These are phyloP conservation scores for Chrysolina americana DNA, from an alignment of 2,888 invertebrate species.

Conservation along the genomic window DNA sequence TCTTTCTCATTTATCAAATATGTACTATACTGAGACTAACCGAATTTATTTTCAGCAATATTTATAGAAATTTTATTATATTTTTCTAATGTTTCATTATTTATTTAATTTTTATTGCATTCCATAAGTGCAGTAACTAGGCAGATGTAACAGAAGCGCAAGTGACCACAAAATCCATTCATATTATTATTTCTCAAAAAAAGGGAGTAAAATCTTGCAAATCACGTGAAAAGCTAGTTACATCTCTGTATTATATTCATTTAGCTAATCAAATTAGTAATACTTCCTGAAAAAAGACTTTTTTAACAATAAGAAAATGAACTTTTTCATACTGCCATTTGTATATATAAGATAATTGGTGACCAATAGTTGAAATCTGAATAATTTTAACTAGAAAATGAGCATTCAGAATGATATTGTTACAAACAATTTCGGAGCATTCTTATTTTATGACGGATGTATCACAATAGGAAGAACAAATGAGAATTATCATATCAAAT, in stretches of 20 bases:
- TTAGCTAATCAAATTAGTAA: slow-evolving; percentile 44
- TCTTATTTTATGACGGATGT: background rate
- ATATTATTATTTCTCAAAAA: slow-evolving; percentile 6
- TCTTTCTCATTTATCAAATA: slow-evolving; percentile 10
- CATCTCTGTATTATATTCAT: slow-evolving; percentile 21
- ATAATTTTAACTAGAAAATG: slow-evolving; percentile 29
- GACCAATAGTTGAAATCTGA: slow-evolving; percentile 43
- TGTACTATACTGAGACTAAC: slow-evolving; percentile 16
- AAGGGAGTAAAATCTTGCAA: background rate
- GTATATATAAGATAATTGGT: slow-evolving; percentile 60
- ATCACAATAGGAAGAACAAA: background rate
- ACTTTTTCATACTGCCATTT: slow-evolving; percentile 62
- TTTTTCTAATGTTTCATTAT: slow-evolving; percentile 35
- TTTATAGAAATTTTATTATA: slow-evolving; percentile 25
- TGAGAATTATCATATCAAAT: slow-evolving; percentile 34
- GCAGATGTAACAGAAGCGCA: background rate
- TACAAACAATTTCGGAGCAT: slow-evolving; percentile 12
- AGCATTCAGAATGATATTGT: slow-evolving; percentile 25
- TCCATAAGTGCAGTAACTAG: slow-evolving; percentile 30
- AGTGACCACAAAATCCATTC: background rate
- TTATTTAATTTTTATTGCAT: slow-evolving; percentile 40
- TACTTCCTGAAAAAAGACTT: slow-evolving; percentile 57
- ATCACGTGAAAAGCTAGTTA: slow-evolving; percentile 27
- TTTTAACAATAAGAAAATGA: slow-evolving; percentile 44
- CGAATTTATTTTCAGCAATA: slow-evolving; percentile 25